Base-by-base conservation (phyloP, 92 coral and sea anemone species). In the Diadumene lineata region DNA sequence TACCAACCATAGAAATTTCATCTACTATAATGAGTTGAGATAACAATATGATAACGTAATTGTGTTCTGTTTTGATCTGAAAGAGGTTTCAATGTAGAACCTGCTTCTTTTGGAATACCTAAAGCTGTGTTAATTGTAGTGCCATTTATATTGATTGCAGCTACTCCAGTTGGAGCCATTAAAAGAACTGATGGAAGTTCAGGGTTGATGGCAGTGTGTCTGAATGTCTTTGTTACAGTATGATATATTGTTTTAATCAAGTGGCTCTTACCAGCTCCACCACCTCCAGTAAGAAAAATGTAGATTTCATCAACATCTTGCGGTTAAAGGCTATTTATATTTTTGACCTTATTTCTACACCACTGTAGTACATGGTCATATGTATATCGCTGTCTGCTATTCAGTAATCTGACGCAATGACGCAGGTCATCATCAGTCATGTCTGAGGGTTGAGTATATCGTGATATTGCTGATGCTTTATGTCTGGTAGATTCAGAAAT, bases 251-350 rank as follows among this genome's bases (percentile, higher is more conserved):
- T 38, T 38, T 38, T 38, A 38, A 38, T 38, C 48, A 38, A 38
- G 48, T 87, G 85, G 34, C 77, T 56, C 77, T 88, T 88, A 1
- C 93, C 93, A 24, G 89, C 86, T 38, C 93, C 93, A 11, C 76
- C 93, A 15, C 92, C 92, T 34, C 88, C 92, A 57, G 92, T 78
- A 29, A 83, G 7, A 68, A 87, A 87, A 31, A 87, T 43, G 68
- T 87, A 63, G 27, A 87, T 84, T 72, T 88, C 88, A 29, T 72
- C 43, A 32, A 83, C 64, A 0, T 70, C 73, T 30, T 67, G 75
- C 68, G 81, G 82, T 69, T 83, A 72, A 48, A 60, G 17, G 67
- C 86, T 62, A 77, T 80, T 85, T 82, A 80, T 31, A 43, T 80
- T 79, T 88, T 88, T 88, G 18, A 87, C 57, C 66, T 56, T 71